Evolutionary conservation across 2,888 invertebrate genomes (phyloP), one percentile per base, ranked within the genome.

Genomic region (Brenthis hecate): DNA sequence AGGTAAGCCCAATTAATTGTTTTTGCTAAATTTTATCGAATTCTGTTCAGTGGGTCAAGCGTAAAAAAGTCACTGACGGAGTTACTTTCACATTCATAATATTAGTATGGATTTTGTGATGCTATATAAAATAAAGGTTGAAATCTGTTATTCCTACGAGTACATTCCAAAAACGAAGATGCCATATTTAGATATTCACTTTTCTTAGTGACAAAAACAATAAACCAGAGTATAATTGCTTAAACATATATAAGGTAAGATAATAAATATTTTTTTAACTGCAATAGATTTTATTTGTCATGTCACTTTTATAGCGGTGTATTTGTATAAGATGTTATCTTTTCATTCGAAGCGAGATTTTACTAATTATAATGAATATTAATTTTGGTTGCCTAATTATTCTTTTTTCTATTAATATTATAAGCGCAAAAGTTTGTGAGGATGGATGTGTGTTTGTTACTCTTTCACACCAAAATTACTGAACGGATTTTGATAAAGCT

Each of bases 211-310:
- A 36, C 6, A 53, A 62, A 53, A 62, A 53, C 62, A 62, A 62
- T 62, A 53, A 62, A 53, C 51, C 43, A 55, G 43, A 55, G 54
- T 36, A 55, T 64, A 55, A 47, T 55, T 64, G 54, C 54, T 54
- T 28, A 55, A 19, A 55, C 1, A 36, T 62, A 54, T 11, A 55
- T n/a, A 11, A 11, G 11, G 36, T 55, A 32, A 28, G 60, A 54
- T 61, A 48, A 61, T 67, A 61, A 61, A 67, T 56, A 60, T 56
- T 62, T 57, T 67, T 61, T 56, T 51, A 61, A 67, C 61, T 36
- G 61, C 54, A 56, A 55, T 66, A 58, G 47, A 58, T 66, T 55
- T 8, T 16, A 51, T 51, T 53, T 53, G 36, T 62, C 43, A 32
- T 51, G 62, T 62, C 19, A 36, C 51, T 14, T 36, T 53, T 53